Percentiles rank a stretch among this genome's conserved stretches.
Evolutionary conservation across 2,888 invertebrate genomes (phyloP).

Genomic region (Hydriomena furcata): DNA sequence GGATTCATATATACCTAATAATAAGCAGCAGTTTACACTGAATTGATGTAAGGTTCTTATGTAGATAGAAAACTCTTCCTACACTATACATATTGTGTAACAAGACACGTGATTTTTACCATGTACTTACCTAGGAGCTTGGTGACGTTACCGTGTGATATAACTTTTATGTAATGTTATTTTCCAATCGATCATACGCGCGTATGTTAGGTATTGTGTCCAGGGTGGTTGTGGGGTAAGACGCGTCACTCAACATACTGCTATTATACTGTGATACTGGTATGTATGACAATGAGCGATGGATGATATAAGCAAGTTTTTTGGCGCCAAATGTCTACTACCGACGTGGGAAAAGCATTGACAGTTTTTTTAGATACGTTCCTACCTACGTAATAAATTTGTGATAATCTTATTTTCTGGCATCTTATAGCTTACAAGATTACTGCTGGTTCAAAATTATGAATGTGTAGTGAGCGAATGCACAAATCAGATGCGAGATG

Average conservation of each 20-base stretch:
- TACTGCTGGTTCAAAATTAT: too few species aligned
- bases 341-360: constrained; percentile 1
- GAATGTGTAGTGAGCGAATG: too few species aligned
- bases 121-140: constrained; percentile 9
- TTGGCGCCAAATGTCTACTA: constrained; percentile 40
- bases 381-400: background rate
- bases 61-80: too few species aligned
- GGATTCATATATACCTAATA: too few species aligned
- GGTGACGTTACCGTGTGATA: constrained; percentile 17
- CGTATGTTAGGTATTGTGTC: constrained; percentile 30
- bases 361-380: background rate
- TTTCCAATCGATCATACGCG: constrained; percentile 58
- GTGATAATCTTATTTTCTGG: too few species aligned
- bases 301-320: constrained; percentile 48
- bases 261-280: constrained; percentile 24
- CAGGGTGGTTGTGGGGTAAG: constrained; percentile 32
- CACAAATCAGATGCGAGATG: too few species aligned
- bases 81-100: too few species aligned
- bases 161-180: constrained; percentile 52
- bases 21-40: too few species aligned
- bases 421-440: too few species aligned
- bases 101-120: background rate
- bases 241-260: constrained; percentile 8
- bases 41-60: too few species aligned
- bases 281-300: constrained; percentile 35